Conservation (phyloP, 2,888 invertebrate genomes). For the Caenorhabditis panamensis region DNA sequence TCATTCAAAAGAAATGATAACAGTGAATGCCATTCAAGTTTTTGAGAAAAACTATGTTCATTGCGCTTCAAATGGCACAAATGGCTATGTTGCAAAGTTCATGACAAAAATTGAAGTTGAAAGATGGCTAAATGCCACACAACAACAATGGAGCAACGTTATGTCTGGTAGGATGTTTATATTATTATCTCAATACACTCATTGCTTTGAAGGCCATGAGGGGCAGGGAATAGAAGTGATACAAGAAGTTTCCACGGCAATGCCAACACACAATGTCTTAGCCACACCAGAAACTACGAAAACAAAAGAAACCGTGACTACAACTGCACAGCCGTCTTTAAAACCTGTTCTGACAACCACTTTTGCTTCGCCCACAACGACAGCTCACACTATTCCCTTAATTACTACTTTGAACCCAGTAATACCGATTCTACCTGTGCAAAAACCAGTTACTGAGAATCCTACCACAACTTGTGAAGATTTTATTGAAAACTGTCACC, state of each 20-base stretch:
- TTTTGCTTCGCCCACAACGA: background rate
- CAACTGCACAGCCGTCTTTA: too few species aligned
- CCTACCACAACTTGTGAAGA: conserved; percentile 34
- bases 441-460: too few species aligned
- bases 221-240: conserved; percentile 49
- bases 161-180: conserved; percentile 10
- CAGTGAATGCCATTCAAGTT: conserved; percentile 61
- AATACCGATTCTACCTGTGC: too few species aligned
- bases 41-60: conserved; percentile 53
- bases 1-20: conserved; percentile 50
- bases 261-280: too few species aligned
- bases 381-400: conserved; percentile 1
- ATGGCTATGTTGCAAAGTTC: conserved; percentile 35
- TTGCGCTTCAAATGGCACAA: conserved; percentile 51
- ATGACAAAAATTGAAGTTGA: conserved; percentile 57
- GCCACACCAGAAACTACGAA: too few species aligned
- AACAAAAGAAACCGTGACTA: too few species aligned
- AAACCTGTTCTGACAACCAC: too few species aligned
- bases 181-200: background rate
- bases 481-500: conserved; percentile 35
- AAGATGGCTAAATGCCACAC: conserved; percentile 39
- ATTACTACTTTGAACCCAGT: too few species aligned
- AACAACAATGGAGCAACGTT: conserved; percentile 44
- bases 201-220: conserved; percentile 35
- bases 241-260: too few species aligned